Evolutionary conservation across 2,888 invertebrate species (phyloP), one percentile per base, ranked within the genome.

Genomic region (Meta bourneti): DNA sequence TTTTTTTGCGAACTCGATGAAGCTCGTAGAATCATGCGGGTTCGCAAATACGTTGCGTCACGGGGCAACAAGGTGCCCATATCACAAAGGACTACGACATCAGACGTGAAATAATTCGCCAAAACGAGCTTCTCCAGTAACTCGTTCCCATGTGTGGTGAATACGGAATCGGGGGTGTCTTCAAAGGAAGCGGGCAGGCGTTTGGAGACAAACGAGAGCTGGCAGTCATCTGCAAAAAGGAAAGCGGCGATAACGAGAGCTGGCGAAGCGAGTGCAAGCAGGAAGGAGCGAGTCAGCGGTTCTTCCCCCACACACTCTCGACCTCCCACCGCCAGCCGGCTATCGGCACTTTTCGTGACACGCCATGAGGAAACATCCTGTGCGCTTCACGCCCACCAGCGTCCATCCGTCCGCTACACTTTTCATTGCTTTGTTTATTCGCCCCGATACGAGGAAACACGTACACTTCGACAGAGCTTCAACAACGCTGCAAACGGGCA

Each of bases 351-450:
- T 75, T 85, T 81, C 83, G 87, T 91, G 91, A 91, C 87, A 85
- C 86, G 70, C 82, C 86, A 86, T 80, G 85, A 81, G 87, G 83
- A 78, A 72, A 88, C 91, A 91, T 91, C 91, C 91, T 91, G 82
- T 77, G 86, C 82, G 49, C 75, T 70, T 82, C 87, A 91, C 91
- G 91, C 91, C 91, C 83, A 87, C 91, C 52, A 61, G 61, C 61
- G 87, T 51, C 52, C 90, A 51, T 70, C 89, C 74, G 80, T 52
- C 77, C 34, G 72, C 20, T 74, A 81, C 54, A 34, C 82, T 84
- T 79, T 74, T 83, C 69, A 70, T 71, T 82, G 77, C 77, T 75
- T 82, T 82, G 51, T 77, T 89, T 81, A 69, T 82, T 77, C 77
- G 34, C 72, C 51, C 72, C 16, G 69, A n/a, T 49, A n/a, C 54